Evolutionary conservation across 2,888 invertebrate species (phyloP).

Genomic region (Acanthosepion esculentum): DNA sequence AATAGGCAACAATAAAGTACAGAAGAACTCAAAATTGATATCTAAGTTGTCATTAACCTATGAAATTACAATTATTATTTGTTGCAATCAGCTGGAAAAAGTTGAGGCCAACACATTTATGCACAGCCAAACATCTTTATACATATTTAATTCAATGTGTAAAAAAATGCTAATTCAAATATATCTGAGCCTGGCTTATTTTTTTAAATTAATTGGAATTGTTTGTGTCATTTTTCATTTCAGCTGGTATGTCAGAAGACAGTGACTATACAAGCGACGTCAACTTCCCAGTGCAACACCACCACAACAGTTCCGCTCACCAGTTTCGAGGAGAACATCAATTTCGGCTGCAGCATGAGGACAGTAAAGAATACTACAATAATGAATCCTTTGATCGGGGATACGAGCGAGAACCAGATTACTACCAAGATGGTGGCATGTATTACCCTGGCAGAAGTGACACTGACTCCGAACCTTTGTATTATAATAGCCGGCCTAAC

Average conservation of each 20-base stretch:
- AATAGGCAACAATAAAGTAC: too few relatives aligned
- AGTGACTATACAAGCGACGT: slow-evolving; percentile 97
- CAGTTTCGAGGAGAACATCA: slow-evolving; percentile 78
- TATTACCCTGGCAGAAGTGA: slow-evolving; percentile 70
- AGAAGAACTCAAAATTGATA: too few relatives aligned
- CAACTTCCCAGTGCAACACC: slow-evolving; percentile 85
- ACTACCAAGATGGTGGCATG: slow-evolving; percentile 55
- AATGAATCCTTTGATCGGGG: slow-evolving; percentile 57
- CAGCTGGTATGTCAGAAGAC: slow-evolving; percentile 89
- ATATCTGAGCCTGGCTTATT: neutral
- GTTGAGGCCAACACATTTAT: neutral
- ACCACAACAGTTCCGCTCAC: slow-evolving; percentile 92
- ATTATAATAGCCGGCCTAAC: slow-evolving; percentile 89
- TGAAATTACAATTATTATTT: neutral
- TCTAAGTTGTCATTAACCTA: too few relatives aligned
- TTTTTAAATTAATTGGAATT: neutral
- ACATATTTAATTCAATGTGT: neutral
- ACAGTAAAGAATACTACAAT: slow-evolving; percentile 53
- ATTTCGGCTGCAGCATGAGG: slow-evolving; percentile 77
- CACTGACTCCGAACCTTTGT: slow-evolving; percentile 79
- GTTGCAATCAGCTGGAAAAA: neutral
- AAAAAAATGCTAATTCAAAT: neutral
- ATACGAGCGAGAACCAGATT: slow-evolving; percentile 57
- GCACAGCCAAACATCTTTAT: neutral
- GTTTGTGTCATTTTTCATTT: slow-evolving; percentile 48